phyloP scores from a whole-genome alignment of 2,888 invertebrate genomes.

The Cataglyphis rosenhaueri region DNA sequence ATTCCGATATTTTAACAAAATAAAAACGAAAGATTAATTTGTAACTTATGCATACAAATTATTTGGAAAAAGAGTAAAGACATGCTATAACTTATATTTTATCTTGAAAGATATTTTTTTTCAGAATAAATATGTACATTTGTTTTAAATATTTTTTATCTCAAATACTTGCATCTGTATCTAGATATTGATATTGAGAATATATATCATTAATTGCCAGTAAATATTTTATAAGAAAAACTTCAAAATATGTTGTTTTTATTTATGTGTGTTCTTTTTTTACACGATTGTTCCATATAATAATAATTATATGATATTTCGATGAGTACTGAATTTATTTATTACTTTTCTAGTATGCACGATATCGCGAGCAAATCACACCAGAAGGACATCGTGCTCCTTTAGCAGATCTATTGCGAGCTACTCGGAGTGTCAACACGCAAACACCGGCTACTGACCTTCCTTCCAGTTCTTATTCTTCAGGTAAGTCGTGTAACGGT shows the following conservation, averaged over 20 bases:
- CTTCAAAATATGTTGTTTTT: not conserved
- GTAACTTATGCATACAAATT: not conserved
- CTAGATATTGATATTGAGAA: not conserved
- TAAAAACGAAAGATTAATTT: not conserved
- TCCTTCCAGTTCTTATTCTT: constrained; percentile 90
- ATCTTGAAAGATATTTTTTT: not conserved
- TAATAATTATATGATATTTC: not conserved
- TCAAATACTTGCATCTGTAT: not conserved
- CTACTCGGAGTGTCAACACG: constrained; percentile 92
- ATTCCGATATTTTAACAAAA: not conserved
- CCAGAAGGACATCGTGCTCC: constrained; percentile 96
- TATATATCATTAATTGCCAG: not conserved
- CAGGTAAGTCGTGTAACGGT: constrained; percentile 86
- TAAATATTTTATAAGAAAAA: not conserved
- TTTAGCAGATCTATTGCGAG: constrained; percentile 90
- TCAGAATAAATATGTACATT: not conserved
- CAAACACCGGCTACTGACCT: constrained; percentile 93
- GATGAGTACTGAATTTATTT: constrained; percentile 24
- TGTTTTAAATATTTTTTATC: not conserved
- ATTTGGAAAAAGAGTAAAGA: not conserved
- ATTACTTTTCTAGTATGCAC: constrained; percentile 79
- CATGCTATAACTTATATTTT: not conserved
- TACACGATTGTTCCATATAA: not conserved
- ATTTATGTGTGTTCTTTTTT: not conserved
- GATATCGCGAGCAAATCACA: constrained; percentile 88